These are phyloP conservation scores for Alviniconcha marisindica DNA, from an alignment of 1,140 invertebrate species.

Conservation along the genomic window DNA sequence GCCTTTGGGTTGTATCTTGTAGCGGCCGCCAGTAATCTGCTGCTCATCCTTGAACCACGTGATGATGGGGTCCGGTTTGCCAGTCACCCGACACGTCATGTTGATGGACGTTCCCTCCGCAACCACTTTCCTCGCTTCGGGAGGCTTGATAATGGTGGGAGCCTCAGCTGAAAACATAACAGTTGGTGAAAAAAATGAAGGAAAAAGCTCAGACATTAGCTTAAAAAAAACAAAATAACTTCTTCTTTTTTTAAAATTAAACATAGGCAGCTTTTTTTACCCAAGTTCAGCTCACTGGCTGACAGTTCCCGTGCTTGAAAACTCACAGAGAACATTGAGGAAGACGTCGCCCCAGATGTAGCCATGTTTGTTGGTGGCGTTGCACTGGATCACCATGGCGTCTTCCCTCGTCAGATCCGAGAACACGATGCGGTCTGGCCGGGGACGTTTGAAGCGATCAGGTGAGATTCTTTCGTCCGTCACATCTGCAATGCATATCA, in stretches of 20 bases:
- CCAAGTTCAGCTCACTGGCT: no score
- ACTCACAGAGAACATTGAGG: slow-evolving; percentile 92
- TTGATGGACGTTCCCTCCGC: slow-evolving; percentile 89
- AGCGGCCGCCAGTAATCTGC: slow-evolving; percentile 90
- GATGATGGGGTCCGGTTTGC: slow-evolving; percentile 95
- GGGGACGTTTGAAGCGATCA: slow-evolving; percentile 83
- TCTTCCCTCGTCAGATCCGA: slow-evolving; percentile 89
- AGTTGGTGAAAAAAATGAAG: no score
- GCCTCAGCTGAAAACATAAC: slow-evolving; percentile 81
- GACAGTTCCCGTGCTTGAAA: no score
- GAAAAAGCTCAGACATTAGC: no score
- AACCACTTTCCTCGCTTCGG: slow-evolving; percentile 81
- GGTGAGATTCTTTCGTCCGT: slow-evolving; percentile 79
- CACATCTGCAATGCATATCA: slow-evolving; percentile 21
- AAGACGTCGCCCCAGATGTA: slow-evolving; percentile 99
- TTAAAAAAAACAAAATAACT: no score
- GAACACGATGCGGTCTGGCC: slow-evolving; percentile 86
- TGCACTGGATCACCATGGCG: slow-evolving; percentile 98
- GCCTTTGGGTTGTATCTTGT: slow-evolving; percentile 84
- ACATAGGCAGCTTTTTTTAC: no score
- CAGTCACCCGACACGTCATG: slow-evolving; percentile 94
- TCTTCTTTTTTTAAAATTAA: no score
- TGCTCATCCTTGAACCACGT: slow-evolving; percentile 91
- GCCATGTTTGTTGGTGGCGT: slow-evolving; percentile 97
- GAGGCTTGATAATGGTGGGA: slow-evolving; percentile 92